phyloP scores from a whole-genome alignment of 2,888 invertebrate genomes.

The Ectemnius continuus region DNA sequence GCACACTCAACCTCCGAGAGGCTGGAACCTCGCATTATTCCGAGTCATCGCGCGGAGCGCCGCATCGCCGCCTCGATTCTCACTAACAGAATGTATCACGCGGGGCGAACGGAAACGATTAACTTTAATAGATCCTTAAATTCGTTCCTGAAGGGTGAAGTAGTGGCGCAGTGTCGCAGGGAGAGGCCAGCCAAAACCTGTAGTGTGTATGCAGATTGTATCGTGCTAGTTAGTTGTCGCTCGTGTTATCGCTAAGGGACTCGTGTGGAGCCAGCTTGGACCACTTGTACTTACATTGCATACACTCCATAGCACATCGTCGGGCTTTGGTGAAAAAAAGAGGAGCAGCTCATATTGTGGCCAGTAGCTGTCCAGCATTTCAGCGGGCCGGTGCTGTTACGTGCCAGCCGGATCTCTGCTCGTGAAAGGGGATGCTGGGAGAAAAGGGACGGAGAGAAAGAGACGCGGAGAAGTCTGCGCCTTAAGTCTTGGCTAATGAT shows the following conservation, averaged over 20 bases:
- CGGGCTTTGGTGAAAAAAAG: constrained; percentile 27
- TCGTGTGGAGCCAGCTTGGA: constrained; percentile 44
- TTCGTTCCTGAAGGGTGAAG: background rate
- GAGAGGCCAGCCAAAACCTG: constrained; percentile 14
- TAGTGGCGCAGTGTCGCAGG: background rate
- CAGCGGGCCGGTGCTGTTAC: background rate
- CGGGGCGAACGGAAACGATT: constrained; percentile 21
- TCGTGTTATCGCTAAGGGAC: constrained; percentile 45
- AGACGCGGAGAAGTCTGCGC: constrained; percentile 30
- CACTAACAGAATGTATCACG: constrained; percentile 5
- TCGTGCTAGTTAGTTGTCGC: constrained; percentile 51
- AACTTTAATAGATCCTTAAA: constrained; percentile 24
- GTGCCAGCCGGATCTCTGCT: too few species aligned
- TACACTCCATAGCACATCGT: constrained; percentile 41
- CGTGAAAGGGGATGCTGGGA: constrained; percentile 51
- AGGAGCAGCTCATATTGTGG: constrained; percentile 13
- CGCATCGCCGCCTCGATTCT: constrained; percentile 7
- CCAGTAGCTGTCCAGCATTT: constrained; percentile 7
- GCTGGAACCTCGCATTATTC: constrained; percentile 21
- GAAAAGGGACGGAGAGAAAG: constrained; percentile 35
- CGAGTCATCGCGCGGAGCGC: constrained; percentile 5
- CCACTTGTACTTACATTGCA: constrained; percentile 41
- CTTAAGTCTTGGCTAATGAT: constrained; percentile 74
- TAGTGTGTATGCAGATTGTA: constrained; percentile 49
- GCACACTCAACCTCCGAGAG: constrained; percentile 8